Evolutionary conservation across 2,797 vertebrate genomes (phyloP), one percentile per base, ranked within the genome.

Genomic region (Botia kubotai): DNA sequence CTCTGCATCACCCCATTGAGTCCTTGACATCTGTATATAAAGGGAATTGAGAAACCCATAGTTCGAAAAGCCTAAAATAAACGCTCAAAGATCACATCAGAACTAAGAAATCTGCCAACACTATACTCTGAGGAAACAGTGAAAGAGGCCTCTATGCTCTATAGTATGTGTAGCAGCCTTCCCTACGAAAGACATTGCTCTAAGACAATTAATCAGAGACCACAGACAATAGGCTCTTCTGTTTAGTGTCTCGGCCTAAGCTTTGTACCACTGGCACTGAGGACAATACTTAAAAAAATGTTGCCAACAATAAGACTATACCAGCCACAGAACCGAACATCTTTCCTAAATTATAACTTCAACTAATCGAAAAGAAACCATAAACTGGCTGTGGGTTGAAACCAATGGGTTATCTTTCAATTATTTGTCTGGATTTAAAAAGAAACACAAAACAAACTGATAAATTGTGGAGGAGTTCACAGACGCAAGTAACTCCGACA

Each of bases 191-290:
- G 1, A 8, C 46, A 83, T 1, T 26, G 2, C n/a, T 69, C 23
- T 33, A 75, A 75, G 57, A 79, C 71, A 83, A 63, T 75, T 46
- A 74, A 70, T 83, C 55, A 79, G 6, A 79, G 33, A 79, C 65
- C 67, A 65, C 53, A 68, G 13, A 71, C 66, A 83, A 65, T 19
- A 66, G 36, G 72, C 57, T 48, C 48, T 83, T 75, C 57, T 39
- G 2, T 10, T 33, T 14, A 36, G 29, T 36, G 23, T 70, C 48
- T 69, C 17, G 65, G 19, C 13, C 46, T 53, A 43, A 6, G 65
- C 21, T 21, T 4, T 33, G 14, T 72, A 46, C 58, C n/a, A 14
- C 58, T 57, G 52, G 17, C 80, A 77, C 39, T 8, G 43, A 21
- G 33, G 12, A 77, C 4, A 65, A n/a, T 10, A 29, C 33, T 33